Evolutionary conservation across 2,797 vertebrate species (phyloP).

Genomic region (Zalophus californianus): DNA sequence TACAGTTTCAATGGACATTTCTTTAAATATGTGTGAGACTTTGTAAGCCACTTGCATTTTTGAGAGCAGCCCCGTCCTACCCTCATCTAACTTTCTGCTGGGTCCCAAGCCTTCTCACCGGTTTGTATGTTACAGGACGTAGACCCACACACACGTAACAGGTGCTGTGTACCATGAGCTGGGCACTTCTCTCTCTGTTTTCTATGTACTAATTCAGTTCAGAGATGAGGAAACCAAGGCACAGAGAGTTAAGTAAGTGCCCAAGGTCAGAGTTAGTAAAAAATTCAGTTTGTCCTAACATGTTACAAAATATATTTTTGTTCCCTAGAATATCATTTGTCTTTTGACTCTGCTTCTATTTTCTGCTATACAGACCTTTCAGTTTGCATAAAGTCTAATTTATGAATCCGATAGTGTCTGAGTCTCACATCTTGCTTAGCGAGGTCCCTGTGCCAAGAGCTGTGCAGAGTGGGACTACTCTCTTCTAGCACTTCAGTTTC

Average conservation of each 20-base stretch:
- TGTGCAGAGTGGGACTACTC: background rate
- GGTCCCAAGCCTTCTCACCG: background rate
- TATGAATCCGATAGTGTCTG: background rate
- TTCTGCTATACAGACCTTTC: slow-evolving; percentile 35
- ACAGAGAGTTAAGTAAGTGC: slow-evolving; percentile 17
- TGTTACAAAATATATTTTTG: slow-evolving; percentile 43
- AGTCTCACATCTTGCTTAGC: background rate
- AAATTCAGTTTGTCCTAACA: background rate
- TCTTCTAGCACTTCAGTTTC: background rate
- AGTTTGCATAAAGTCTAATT: background rate
- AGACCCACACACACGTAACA: background rate
- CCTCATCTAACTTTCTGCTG: slow-evolving; percentile 14
- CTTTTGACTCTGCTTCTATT: slow-evolving; percentile 6
- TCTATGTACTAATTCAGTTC: slow-evolving; percentile 2
- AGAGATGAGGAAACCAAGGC: slow-evolving; percentile 30
- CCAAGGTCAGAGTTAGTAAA: background rate
- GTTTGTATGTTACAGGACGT: background rate
- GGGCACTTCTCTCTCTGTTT: background rate
- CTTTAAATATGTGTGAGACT: slow-evolving; percentile 46
- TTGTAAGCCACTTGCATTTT: background rate
- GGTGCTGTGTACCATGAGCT: background rate
- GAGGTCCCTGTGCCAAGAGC: background rate
- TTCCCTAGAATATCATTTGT: background rate
- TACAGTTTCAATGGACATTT: slow-evolving; percentile 14
- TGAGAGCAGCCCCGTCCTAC: background rate